A percentile compares a stretch with the other conserved stretches of the same genome.
These are phyloP conservation scores for Eudorcas thomsonii DNA, from an alignment of 2,113 vertebrate species.

Conservation along the genomic window DNA sequence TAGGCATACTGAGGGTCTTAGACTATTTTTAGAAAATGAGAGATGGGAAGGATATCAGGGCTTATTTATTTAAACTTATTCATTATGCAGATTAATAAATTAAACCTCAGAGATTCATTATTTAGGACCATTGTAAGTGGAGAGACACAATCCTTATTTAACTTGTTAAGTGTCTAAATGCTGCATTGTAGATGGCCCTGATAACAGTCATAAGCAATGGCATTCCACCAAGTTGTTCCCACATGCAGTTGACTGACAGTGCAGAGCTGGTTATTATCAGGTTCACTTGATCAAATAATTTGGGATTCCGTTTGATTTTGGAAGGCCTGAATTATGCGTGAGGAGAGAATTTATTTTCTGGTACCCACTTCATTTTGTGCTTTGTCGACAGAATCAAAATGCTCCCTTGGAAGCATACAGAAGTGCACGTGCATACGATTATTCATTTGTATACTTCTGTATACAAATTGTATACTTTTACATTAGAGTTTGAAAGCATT, in stretches of 20 bases:
- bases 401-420: not conserved
- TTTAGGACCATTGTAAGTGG: not conserved
- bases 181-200: not conserved
- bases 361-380: constrained; percentile 42
- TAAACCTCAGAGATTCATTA: not conserved
- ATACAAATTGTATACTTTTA: not conserved
- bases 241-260: not conserved
- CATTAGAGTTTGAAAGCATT: constrained; percentile 37
- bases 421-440: not conserved
- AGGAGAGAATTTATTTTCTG: constrained; percentile 52
- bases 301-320: constrained; percentile 10
- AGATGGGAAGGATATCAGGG: not conserved
- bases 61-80: not conserved
- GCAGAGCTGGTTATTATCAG: not conserved
- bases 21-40: not conserved
- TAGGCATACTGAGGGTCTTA: not conserved
- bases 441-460: constrained; percentile 41
- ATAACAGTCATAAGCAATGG: not conserved
- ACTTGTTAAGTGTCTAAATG: not conserved
- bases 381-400: constrained; percentile 58
- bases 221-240: not conserved
- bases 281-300: constrained; percentile 46
- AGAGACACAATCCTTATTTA: not conserved
- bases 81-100: not conserved
- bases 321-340: not conserved